Evolutionary conservation across 2,888 invertebrate genomes (phyloP).

Genomic region (Cenopis cana): DNA sequence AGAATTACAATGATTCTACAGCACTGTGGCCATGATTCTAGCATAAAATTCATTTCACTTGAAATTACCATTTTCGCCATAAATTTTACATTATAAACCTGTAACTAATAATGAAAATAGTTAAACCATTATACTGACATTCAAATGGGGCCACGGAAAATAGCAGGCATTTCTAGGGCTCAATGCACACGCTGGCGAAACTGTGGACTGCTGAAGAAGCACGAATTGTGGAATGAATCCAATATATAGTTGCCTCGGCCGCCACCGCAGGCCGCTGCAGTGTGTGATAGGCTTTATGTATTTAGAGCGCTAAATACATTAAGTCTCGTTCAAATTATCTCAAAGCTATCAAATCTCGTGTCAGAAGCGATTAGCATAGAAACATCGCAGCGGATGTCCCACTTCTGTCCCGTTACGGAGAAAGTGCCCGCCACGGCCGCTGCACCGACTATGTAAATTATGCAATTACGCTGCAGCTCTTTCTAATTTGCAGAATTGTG

Average conservation of each 20-base stretch:
- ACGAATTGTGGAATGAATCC: no score
- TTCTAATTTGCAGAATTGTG: conserved; percentile 32
- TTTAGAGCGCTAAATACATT: no score
- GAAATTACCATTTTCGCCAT: background rate
- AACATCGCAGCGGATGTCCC: conserved; percentile 64
- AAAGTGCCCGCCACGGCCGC: conserved; percentile 64
- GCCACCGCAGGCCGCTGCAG: no score
- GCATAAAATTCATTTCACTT: background rate
- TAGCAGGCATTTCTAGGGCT: background rate
- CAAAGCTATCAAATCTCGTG: conserved; percentile 31
- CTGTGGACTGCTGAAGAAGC: no score
- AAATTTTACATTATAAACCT: conserved; percentile 1
- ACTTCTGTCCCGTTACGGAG: conserved; percentile 80
- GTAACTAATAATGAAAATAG: background rate
- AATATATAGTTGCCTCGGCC: no score
- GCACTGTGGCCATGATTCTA: no score
- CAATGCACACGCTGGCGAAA: background rate
- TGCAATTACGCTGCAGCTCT: conserved; percentile 66
- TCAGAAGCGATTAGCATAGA: conserved; percentile 34
- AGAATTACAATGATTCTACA: no score
- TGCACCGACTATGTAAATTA: conserved; percentile 81
- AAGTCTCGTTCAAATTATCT: conserved; percentile 23
- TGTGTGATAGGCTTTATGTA: no score
- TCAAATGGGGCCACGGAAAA: background rate
- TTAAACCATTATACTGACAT: background rate